Base-by-base conservation (phyloP, 2,113 vertebrate genomes). In the Ardeotis arabs region DNA sequence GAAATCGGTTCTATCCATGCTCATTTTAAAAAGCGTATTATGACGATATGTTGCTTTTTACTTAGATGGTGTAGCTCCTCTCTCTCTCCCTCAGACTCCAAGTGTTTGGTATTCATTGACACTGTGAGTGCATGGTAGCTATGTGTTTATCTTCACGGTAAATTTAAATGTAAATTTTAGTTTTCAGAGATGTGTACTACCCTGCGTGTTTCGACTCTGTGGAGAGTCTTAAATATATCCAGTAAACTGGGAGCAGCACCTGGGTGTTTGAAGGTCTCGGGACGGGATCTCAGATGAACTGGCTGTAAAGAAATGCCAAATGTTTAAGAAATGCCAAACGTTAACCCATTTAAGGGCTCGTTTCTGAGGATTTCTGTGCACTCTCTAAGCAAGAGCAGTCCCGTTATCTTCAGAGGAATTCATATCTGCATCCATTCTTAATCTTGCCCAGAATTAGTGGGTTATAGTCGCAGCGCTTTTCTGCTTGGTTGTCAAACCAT, bases 341-440 rank as follows among this genome's bases (percentile, higher is more conserved):
- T 44, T 44, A 44, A 44, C 14, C 41, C 41, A 15, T 44, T 44
- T 44, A 55, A 69, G 56, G 45, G 49, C 17, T 68, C 0, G 0
- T 41, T 89, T 37, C 80, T 23, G 13, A 16, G 49, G 75, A 7
- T 25, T 92, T 89, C 68, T 66, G 22, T 18, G 35, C 0, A 0
- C 7, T 60, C 17, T 55, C 27, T 29, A 44, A 75, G 80, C 60
- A 55, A 10, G 18, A 84, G 33, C 24, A 22, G 18, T 22, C 33
- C 27, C 4, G 0, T 77, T 47, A 6, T 37, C 44, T 85, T 35
- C 63, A 12, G 20, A 47, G 59, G 37, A 66, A 31, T 55, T 81
- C 0, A 0, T 29, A 18, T 24, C 7, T 0, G 4, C 3, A 1
- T 4, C 28, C 20, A 5, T 21, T 33, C 49, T 53, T 52, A 31